A percentile compares a stretch with the other conserved stretches of the same genome.
Evolutionary conservation across 2,888 invertebrate genomes (phyloP).

Genomic region (Colostygia pectinataria): DNA sequence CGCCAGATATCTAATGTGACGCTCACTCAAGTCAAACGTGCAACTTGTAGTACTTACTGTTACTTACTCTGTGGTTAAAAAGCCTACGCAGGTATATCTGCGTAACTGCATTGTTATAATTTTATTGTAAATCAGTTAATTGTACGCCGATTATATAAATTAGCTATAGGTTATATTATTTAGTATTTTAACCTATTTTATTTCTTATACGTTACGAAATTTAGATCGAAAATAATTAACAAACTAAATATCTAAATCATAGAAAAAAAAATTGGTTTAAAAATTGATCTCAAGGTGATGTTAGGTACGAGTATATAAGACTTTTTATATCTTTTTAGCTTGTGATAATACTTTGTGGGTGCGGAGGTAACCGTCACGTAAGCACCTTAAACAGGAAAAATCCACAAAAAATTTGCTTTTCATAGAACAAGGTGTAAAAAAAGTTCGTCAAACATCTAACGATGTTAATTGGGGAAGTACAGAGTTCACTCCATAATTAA

Average conservation of each 20-base stretch:
- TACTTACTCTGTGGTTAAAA: slow-evolving; percentile 6
- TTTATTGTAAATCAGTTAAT: too few relatives aligned
- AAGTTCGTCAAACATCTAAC: slow-evolving; percentile 8
- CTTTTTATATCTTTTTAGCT: background rate
- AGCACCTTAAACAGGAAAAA: slow-evolving; percentile 16
- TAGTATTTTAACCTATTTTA: too few relatives aligned
- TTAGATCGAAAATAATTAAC: too few relatives aligned
- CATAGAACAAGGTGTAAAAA: slow-evolving; percentile 4
- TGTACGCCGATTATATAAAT: too few relatives aligned
- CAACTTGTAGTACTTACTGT: slow-evolving; percentile 18
- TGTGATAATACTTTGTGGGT: background rate
- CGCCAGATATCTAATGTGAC: slow-evolving; percentile 56
- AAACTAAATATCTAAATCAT: too few relatives aligned
- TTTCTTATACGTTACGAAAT: too few relatives aligned
- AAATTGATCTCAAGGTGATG: too few relatives aligned
- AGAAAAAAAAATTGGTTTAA: too few relatives aligned
- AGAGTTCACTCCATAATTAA: slow-evolving; percentile 1
- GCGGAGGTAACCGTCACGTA: slow-evolving; percentile 21
- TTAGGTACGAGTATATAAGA: background rate
- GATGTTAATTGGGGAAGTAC: slow-evolving; percentile 7
- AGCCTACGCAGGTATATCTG: slow-evolving; percentile 5
- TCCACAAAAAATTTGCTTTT: slow-evolving; percentile 8
- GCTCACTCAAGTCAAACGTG: slow-evolving; percentile 47
- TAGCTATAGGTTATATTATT: too few relatives aligned
- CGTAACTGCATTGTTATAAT: background rate